These are phyloP conservation scores for Lomographa bimaculata DNA, from an alignment of 2,888 invertebrate species.

Conservation along the genomic window DNA sequence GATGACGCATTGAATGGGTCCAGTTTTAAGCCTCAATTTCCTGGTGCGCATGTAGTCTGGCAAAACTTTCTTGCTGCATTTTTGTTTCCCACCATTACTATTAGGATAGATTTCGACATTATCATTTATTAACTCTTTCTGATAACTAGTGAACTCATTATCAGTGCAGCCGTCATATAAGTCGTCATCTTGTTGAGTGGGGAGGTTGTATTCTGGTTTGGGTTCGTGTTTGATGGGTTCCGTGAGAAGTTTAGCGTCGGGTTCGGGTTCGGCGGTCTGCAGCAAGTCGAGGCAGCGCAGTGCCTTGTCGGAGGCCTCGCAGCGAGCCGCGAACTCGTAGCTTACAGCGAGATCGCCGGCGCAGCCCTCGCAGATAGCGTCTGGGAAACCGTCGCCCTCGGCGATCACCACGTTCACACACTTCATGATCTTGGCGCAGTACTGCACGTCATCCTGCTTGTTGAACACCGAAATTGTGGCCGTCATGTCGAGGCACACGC, in stretches of 20 bases:
- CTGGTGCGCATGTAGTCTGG: conserved; percentile 19
- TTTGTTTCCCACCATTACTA: conserved; percentile 7
- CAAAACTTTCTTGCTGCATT: conserved; percentile 7
- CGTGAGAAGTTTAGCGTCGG: neutral
- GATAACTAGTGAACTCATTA: neutral
- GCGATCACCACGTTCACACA: conserved; percentile 56
- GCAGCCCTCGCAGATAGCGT: conserved; percentile 60
- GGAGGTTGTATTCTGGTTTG: conserved; percentile 39
- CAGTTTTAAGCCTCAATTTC: conserved; percentile 21
- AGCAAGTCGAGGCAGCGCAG: conserved; percentile 49
- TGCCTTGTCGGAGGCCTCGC: conserved; percentile 61
- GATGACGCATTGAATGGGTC: conserved; percentile 25
- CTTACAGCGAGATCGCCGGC: conserved; percentile 52
- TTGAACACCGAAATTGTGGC: conserved; percentile 61
- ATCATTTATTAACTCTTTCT: neutral
- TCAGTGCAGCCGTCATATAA: neutral
- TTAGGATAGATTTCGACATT: conserved; percentile 4
- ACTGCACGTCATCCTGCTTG: conserved; percentile 52
- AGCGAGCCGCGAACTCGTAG: conserved; percentile 63
- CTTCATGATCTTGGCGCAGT: conserved; percentile 60
- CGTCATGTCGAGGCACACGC: conserved; percentile 62
- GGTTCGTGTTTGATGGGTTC: conserved; percentile 36
- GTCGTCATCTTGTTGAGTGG: neutral
- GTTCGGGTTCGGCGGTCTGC: conserved; percentile 12
- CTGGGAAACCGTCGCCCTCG: conserved; percentile 65